Conservation (phyloP, 2,888 invertebrate species). For the Cheilosia vernalis region DNA sequence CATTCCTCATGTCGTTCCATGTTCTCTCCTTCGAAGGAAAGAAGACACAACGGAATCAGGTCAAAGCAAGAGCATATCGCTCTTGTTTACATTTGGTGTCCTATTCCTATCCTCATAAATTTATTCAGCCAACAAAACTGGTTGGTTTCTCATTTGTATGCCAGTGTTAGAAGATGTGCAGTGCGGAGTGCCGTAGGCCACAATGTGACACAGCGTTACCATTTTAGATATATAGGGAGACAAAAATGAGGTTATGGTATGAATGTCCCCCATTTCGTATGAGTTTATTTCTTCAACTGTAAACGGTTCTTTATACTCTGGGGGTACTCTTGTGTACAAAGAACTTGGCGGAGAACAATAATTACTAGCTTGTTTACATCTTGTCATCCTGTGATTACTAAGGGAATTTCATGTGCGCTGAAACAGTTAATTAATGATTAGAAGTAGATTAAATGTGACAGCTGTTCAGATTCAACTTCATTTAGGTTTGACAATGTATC, state of each 20-base stretch:
- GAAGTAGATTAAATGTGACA: not conserved
- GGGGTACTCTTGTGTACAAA: not conserved
- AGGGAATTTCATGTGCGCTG: not conserved
- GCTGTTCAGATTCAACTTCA: not conserved
- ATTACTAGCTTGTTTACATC: constrained; percentile 1
- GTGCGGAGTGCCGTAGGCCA: constrained; percentile 27
- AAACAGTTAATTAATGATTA: not conserved
- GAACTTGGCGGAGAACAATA: not conserved
- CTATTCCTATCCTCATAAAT: not conserved
- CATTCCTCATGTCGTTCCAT: not conserved
- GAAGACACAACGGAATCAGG: constrained; percentile 46
- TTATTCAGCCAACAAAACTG: constrained; percentile 20
- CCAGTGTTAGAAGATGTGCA: constrained; percentile 29
- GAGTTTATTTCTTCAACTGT: constrained; percentile 1
- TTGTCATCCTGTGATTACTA: not conserved
- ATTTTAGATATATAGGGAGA: constrained; percentile 3
- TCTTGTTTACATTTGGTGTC: constrained; percentile 50
- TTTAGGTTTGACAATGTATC: not conserved
- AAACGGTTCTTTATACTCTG: not conserved
- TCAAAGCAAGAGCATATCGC: constrained; percentile 46
- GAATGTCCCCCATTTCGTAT: constrained; percentile 6
- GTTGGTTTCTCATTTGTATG: constrained; percentile 47
- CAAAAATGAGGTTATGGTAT: constrained; percentile 50
- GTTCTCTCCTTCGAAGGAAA: constrained; percentile 9
- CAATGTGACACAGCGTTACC: constrained; percentile 18